Percentiles rank a stretch among this genome's conserved stretches.
Conservation (phyloP, 2,113 vertebrate genomes). For the Petrocephalus microphthalmus region DNA sequence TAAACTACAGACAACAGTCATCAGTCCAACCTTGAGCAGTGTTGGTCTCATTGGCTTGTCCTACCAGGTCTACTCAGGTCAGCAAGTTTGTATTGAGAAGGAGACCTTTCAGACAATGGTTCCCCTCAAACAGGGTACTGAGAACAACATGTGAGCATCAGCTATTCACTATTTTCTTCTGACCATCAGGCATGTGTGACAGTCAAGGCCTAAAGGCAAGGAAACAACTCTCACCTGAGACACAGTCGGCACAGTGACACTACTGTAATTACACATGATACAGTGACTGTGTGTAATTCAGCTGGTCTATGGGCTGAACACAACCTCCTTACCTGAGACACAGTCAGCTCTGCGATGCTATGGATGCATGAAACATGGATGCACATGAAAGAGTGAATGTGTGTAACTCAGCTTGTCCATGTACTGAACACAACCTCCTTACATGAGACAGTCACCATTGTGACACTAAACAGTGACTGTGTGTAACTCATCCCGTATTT, state of each 20-base stretch:
- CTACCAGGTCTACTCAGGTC: background rate
- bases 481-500: no score
- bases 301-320: background rate
- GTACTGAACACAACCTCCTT: background rate
- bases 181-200: background rate
- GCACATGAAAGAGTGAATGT: background rate
- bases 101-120: background rate
- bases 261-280: background rate
- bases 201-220: slow-evolving; percentile 24
- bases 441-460: background rate
- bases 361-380: background rate
- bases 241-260: background rate
- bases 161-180: background rate
- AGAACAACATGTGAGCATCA: background rate
- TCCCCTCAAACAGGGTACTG: background rate
- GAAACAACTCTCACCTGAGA: slow-evolving; percentile 41
- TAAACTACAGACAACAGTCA: background rate
- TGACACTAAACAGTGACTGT: background rate
- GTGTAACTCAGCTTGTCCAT: background rate
- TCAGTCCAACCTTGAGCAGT: background rate
- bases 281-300: background rate
- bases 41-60: background rate
- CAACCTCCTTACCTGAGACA: background rate
- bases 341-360: background rate
- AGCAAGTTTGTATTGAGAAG: background rate